Evolutionary conservation across 2,888 invertebrate genomes (phyloP), one percentile per base, ranked within the genome.

Genomic region (Dynastes tityus): DNA sequence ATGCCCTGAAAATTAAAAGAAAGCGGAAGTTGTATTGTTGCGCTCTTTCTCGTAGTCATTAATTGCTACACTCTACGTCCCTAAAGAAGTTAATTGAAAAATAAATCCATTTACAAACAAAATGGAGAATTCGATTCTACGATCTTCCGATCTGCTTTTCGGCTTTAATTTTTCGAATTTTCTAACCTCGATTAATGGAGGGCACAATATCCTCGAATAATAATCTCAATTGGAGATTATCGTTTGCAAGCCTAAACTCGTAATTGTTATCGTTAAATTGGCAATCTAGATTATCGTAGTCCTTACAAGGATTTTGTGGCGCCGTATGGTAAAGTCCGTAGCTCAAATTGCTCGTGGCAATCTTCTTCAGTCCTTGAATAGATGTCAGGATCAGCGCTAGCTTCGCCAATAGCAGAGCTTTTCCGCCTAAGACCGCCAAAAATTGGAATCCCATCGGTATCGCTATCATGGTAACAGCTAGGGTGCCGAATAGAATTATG

Each of bases 361-460:
- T 94, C 91, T 94, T 94, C 87, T 95, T 95, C 8, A 95, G 88
- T 13, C 95, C 95, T 87, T 95, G 95, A 80, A 95, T 94, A 0
- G 95, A 94, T 2, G 95, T 94, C 11, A 96, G 88, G 68, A 96
- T 90, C 4, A 96, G 89, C 0, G 96, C 95, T 92, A 96, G 93
- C 89, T 96, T 96, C 2, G 96, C 95, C 27, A 96, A 88, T 0
- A 96, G 88, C 2, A 96, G 87, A 0, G 96, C 95, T 86, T 96
- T 96, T 45, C 95, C 96, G 4, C 95, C 95, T 1, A 96, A 90
- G 0, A 96, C 94, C 0, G 96, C 95, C 0, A 96, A 90, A 87
- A 96, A 94, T 87, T 96, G 95, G 86, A 96, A 96, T 13, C 95
- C 96, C 92, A 96, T 93, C 0, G 96, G 96, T 13, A 96, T 90